phyloP scores from a whole-genome alignment of 2,888 invertebrate genomes.

The Amiota communis region DNA sequence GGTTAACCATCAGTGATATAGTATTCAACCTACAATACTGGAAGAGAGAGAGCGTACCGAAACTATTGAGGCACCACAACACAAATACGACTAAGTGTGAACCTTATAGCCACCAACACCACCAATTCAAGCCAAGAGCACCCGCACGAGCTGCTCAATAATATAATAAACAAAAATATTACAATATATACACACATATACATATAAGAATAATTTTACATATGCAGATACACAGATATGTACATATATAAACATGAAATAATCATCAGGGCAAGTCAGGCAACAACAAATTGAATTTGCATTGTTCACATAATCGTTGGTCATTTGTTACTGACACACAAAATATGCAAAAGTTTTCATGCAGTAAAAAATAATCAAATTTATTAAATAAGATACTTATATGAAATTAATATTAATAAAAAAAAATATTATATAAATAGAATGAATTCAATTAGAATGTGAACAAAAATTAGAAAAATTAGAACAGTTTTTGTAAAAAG shows the following conservation, averaged over 20 bases:
- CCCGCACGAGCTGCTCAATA: constrained; percentile 29
- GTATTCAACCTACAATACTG: not conserved
- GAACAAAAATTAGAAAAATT: no score
- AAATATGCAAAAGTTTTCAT: constrained; percentile 61
- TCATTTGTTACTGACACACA: constrained; percentile 54
- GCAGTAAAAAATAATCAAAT: constrained; percentile 20
- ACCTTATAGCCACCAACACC: not conserved
- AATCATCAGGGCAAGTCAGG: not conserved
- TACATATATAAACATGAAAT: not conserved
- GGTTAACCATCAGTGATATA: not conserved
- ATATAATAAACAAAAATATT: no score
- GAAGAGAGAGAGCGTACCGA: not conserved
- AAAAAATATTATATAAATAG: not conserved
- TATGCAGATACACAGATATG: constrained; percentile 43
- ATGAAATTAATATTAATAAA: constrained; percentile 47
- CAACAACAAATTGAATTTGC: constrained; percentile 62
- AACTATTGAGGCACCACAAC: constrained; percentile 21
- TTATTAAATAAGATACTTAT: constrained; percentile 17
- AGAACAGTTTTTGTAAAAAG: no score
- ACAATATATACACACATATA: not conserved
- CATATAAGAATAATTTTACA: constrained; percentile 15
- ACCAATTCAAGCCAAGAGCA: constrained; percentile 42
- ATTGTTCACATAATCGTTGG: constrained; percentile 58
- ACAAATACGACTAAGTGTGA: not conserved
- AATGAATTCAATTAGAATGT: no score